phyloP scores from a whole-genome alignment of 2,888 invertebrate genomes.

The Micoletzkya japonica region DNA sequence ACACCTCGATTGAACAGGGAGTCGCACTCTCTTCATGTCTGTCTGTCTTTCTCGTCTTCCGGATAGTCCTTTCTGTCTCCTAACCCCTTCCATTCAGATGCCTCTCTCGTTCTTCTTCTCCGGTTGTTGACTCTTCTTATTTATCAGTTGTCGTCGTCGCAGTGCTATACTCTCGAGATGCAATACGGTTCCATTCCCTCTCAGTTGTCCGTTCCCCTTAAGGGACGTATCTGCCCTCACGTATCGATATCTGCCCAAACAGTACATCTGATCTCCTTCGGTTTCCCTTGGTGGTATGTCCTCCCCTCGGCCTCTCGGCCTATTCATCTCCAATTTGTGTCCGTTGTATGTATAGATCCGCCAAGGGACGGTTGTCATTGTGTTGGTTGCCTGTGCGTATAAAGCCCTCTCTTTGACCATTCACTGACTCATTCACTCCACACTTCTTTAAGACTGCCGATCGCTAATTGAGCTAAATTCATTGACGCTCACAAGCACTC shows the following conservation, averaged over 20 bases:
- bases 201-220: background rate
- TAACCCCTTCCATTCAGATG: no score
- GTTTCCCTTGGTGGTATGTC: conserved; percentile 6
- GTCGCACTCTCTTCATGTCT: no score
- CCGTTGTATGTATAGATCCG: no score
- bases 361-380: no score
- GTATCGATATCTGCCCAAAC: conserved; percentile 27
- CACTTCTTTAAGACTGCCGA: no score
- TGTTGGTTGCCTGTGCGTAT: conserved; percentile 23
- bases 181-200: conserved; percentile 1
- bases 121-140: background rate
- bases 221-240: conserved; percentile 6
- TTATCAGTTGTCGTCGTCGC: background rate
- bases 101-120: background rate
- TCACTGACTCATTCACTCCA: background rate
- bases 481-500: conserved; percentile 26
- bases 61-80: no score
- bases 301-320: no score
- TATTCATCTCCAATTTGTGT: no score
- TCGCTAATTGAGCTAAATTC: conserved; percentile 21
- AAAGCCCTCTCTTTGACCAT: conserved; percentile 8
- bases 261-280: conserved; percentile 7
- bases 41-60: no score
- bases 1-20: no score
- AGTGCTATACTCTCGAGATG: conserved; percentile 1